Base-by-base conservation (phyloP, 1,140 invertebrate genomes). In the Portunus trituberculatus region DNA sequence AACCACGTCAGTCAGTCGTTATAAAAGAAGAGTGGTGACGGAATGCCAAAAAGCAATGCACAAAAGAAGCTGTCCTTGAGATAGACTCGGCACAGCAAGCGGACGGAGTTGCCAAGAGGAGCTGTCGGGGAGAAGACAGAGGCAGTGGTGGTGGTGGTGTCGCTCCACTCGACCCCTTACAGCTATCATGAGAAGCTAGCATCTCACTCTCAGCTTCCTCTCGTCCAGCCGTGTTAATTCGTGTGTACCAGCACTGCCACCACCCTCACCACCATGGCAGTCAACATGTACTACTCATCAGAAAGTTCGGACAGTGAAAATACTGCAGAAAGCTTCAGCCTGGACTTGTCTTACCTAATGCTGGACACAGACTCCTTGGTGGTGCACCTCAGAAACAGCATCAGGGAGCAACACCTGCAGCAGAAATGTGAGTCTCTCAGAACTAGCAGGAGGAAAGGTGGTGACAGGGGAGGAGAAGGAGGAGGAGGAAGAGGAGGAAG, bases 311-410 rank as follows among this genome's bases (percentile, higher is more conserved):
- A 96, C 84, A 95, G 95, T 86, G 96, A 95, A 20, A 93, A 86
- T n/a, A 82, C 93, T 12, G 45, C 76, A 0, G 93, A 95, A 14
- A 59, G 48, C 14, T 90, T n/a, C 29, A 93, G 93, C 31, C 59
- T 96, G 67, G 96, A 96, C 86, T 93, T 95, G 12, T 96, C 96
- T 0, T 96, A 96, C 46, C 32, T 96, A 29, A 94, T 95, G 94
- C 87, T 96, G 83, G 96, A 96, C 45, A 83, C 95, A 7, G 95
- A 96, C 31, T 94, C 96, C 20, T 45, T 96, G 14, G 93, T 82
- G 29, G 92, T 94, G 45, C 95, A 96, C 67, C 88, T 96, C 59
- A 95, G 82, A 39, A 96, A 96, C 86, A 96, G 96, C 86, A 87
- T 96, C 8, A 90, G 95, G 31, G 96, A 96, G 32, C 95, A 96